Conservation (phyloP, 2,888 invertebrate species). For the Tachina lurida region DNA sequence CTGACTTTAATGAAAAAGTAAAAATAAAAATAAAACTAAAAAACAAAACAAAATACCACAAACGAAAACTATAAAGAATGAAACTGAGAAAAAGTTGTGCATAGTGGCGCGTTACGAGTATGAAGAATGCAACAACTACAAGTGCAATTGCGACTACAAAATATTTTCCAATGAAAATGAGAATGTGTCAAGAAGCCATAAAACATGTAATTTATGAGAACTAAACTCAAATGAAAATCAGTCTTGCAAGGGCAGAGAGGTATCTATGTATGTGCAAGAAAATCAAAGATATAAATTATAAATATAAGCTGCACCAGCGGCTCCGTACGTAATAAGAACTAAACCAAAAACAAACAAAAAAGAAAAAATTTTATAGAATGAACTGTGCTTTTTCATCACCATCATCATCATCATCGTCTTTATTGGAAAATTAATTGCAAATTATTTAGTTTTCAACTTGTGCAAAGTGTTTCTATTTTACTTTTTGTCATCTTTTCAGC, state of each 20-base stretch:
- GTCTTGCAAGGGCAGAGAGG: background rate
- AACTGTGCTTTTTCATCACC: slow-evolving; percentile 37
- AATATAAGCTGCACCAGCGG: slow-evolving; percentile 20
- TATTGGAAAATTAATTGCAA: slow-evolving; percentile 52
- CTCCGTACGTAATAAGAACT: background rate
- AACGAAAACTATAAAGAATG: slow-evolving; percentile 21
- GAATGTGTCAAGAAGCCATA: slow-evolving; percentile 68
- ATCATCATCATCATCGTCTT: slow-evolving; percentile 13
- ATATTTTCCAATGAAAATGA: slow-evolving; percentile 52
- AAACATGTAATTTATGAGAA: slow-evolving; percentile 62
- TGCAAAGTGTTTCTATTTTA: slow-evolving; percentile 6
- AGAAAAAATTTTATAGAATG: slow-evolving; percentile 14
- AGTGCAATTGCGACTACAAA: slow-evolving; percentile 11
- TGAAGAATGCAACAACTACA: slow-evolving; percentile 31
- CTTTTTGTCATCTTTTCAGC: slow-evolving; percentile 7
- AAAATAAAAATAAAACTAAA: background rate
- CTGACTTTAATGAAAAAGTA: slow-evolving; percentile 34
- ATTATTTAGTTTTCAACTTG: slow-evolving; percentile 49
- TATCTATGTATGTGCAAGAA: background rate
- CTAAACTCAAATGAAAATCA: slow-evolving; percentile 44
- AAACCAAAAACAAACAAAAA: background rate
- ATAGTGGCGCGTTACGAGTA: slow-evolving; percentile 43
- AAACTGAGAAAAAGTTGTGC: slow-evolving; percentile 29
- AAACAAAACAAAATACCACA: background rate
- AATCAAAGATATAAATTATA: slow-evolving; percentile 35